A percentile compares a stretch with the other conserved stretches of the same genome.
phyloP scores from a whole-genome alignment of 2,888 invertebrate genomes.

The Oxycera nigricornis region DNA sequence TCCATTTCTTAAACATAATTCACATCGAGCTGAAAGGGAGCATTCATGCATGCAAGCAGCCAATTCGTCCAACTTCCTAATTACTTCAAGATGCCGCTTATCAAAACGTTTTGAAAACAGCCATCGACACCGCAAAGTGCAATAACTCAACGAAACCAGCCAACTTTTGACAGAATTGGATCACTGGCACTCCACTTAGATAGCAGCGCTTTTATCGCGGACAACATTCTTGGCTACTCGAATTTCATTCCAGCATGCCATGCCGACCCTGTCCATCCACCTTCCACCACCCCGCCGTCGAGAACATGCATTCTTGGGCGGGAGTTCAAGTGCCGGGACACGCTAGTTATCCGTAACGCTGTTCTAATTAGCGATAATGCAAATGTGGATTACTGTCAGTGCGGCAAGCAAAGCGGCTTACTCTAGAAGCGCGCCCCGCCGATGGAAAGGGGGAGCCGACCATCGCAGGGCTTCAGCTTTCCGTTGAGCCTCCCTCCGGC shows the following conservation, averaged over 20 bases:
- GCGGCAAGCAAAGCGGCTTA: neutral
- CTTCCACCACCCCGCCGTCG: neutral
- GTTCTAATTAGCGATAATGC: slow-evolving; percentile 21
- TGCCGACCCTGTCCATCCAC: neutral
- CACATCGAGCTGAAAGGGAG: neutral
- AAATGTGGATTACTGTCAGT: slow-evolving; percentile 28
- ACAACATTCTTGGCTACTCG: neutral
- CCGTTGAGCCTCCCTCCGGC: neutral
- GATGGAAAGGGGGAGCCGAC: no score
- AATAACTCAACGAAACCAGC: neutral
- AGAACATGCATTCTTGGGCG: neutral
- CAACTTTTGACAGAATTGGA: slow-evolving; percentile 8
- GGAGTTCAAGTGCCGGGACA: neutral
- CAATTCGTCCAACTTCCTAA: neutral
- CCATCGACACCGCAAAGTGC: neutral
- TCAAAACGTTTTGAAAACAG: slow-evolving; percentile 12
- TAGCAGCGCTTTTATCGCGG: neutral
- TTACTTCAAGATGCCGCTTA: slow-evolving; percentile 9
- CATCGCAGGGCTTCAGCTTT: neutral
- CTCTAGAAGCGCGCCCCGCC: neutral
- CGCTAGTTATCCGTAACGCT: slow-evolving; percentile 18
- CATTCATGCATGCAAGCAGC: neutral
- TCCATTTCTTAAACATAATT: no score
- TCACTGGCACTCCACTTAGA: neutral
- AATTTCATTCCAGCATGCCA: neutral